Base-by-base conservation (phyloP, 2,113 vertebrate species). In the Festucalex cinctus region DNA sequence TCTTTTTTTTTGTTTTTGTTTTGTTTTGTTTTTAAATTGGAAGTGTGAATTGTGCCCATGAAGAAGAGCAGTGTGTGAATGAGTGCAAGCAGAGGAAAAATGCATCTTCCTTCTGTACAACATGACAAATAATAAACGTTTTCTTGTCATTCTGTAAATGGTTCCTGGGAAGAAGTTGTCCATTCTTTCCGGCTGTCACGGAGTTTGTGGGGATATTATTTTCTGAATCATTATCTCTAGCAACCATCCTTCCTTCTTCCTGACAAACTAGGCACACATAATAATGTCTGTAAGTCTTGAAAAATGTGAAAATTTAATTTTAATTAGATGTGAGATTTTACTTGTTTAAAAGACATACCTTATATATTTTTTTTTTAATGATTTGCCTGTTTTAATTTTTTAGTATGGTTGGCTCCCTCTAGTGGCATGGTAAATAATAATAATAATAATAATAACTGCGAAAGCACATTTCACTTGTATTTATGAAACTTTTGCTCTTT, bases 211-310 rank as follows among this genome's bases (percentile, higher is more conserved):
- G 61, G 66, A 54, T 70, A 19, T 59, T 57, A 80, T 81, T 63
- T 70, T 69, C 74, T 71, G 71, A 79, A 43, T 81, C 69, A 67
- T 79, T 89, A 91, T 91, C 90, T 88, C 57, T 72, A 59, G 59
- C 48, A 63, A 54, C 56, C 75, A 71, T 12, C 71, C 77, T 85
- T 83, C 77, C 79, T 71, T 32, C 10, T 20, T 46, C 24, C 44
- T 19, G 63, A 20, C 62, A 46, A 24, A 9, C 7, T 20, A 32
- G 43, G 16, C 17, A 51, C 4, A 53, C 6, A 16, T 6, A 57
- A 57, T 22, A 37, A 6, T 35, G 56, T 58, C 35, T 41, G 22
- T 7, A 36, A 16, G 12, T 22, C 36, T 61, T 61, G 53, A 12
- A 5, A 26, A 16, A 56, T 28, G 9, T 56, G 7, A 56, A 24